These are phyloP conservation scores for Atherinosoma microstoma DNA, from an alignment of 2,797 vertebrate genomes.

Conservation along the genomic window DNA sequence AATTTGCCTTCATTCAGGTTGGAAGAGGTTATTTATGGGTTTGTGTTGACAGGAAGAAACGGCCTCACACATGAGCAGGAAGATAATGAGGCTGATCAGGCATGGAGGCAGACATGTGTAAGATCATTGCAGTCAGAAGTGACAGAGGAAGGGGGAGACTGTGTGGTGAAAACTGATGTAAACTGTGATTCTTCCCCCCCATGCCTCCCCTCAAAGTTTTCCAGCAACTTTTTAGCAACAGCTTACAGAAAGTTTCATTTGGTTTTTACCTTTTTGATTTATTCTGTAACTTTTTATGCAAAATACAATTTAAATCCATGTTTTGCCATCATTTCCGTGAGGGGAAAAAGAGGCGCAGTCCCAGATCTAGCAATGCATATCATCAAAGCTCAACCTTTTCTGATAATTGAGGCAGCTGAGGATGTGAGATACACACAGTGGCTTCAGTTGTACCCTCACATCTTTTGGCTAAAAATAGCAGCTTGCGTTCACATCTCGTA, in stretches of 20 bases:
- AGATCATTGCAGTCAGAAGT: conserved; percentile 36
- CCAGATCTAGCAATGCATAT: background rate
- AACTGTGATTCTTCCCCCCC: conserved; percentile 1
- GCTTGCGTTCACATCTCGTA: conserved; percentile 66
- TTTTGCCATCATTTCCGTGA: background rate
- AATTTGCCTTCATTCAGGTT: conserved; percentile 44
- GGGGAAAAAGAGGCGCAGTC: background rate
- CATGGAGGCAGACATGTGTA: conserved; percentile 40
- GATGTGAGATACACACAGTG: conserved; percentile 37
- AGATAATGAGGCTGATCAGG: conserved; percentile 63
- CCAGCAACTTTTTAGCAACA: background rate
- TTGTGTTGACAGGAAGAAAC: conserved; percentile 44
- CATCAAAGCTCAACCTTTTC: conserved; percentile 23
- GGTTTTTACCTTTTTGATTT: conserved; percentile 1
- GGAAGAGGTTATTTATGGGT: conserved; percentile 32
- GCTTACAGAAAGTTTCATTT: conserved; percentile 8
- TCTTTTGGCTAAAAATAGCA: conserved; percentile 82
- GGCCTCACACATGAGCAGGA: conserved; percentile 40
- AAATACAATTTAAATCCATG: conserved; percentile 5
- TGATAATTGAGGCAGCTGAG: conserved; percentile 43
- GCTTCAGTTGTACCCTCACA: conserved; percentile 67
- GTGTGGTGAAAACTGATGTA: conserved; percentile 30
- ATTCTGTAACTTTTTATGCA: conserved; percentile 3
- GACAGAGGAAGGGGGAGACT: conserved; percentile 7
- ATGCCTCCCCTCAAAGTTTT: conserved; percentile 3